Conservation (phyloP, 2,113 vertebrate species). For the Mus pahari region DNA sequence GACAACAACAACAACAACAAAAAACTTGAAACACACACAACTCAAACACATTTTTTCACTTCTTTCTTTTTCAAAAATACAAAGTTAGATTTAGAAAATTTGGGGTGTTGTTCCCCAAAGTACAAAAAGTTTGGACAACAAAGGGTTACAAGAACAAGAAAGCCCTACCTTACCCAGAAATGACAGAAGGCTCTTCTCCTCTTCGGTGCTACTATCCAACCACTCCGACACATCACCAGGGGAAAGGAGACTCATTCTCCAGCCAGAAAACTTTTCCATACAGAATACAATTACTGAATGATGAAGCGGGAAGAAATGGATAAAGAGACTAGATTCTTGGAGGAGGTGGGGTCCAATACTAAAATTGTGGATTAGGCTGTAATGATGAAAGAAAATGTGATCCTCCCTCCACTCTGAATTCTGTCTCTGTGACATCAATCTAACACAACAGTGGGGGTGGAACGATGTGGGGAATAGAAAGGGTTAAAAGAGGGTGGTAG, state of each 20-base stretch:
- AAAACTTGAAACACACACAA: slow-evolving; percentile 37
- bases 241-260: slow-evolving; percentile 91
- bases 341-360: slow-evolving; percentile 76
- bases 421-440: slow-evolving; percentile 76
- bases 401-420: slow-evolving; percentile 80
- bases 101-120: slow-evolving; percentile 54
- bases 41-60: slow-evolving; percentile 54
- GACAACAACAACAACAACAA: slow-evolving; percentile 24
- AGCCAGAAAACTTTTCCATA: slow-evolving; percentile 91
- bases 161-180: slow-evolving; percentile 91
- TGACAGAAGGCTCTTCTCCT: slow-evolving; percentile 92
- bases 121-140: slow-evolving; percentile 71
- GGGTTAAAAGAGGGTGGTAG: slow-evolving; percentile 79
- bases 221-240: slow-evolving; percentile 89
- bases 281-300: slow-evolving; percentile 83
- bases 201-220: slow-evolving; percentile 92
- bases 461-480: slow-evolving; percentile 49
- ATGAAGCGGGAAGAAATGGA: slow-evolving; percentile 78
- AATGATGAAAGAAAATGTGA: slow-evolving; percentile 75
- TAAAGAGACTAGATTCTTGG: slow-evolving; percentile 81
- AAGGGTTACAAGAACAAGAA: slow-evolving; percentile 79
- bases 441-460: slow-evolving; percentile 73
- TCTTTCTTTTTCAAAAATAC: slow-evolving; percentile 41
- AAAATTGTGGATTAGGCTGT: slow-evolving; percentile 79
- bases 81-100: slow-evolving; percentile 69